Base-by-base conservation (phyloP, 2,888 invertebrate genomes). In the Oligia strigilis region DNA sequence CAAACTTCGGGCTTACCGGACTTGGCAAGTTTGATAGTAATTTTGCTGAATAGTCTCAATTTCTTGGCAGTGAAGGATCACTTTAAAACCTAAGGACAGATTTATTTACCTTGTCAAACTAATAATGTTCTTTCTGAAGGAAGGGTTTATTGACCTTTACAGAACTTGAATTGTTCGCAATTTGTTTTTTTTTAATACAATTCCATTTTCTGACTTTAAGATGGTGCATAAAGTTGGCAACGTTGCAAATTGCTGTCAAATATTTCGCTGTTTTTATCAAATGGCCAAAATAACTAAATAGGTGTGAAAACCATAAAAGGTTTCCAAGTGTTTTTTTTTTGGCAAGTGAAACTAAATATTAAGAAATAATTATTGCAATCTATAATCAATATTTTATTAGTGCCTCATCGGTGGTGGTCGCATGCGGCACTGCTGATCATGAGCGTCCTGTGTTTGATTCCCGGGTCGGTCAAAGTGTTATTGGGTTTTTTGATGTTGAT, bases 21-120 rank as follows among this genome's bases (percentile, higher is more conserved):
- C 29, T 69, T 46, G 14, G 17, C 6, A 77, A 80, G 40, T 75
- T 80, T 72, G 29, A n/a, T 55, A 36, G 40, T 62, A 73, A 78
- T 72, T 69, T 69, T 67, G n/a, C n/a, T 46, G 40, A 62, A 67
- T 60, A 52, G 58, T 46, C n/a, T 67, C 40, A 55, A 40, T 58
- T 52, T 78, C 23, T n/a, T 43, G 19, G 40, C 58, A 62, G 29
- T 43, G n/a, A 62, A 29, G 17, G 29, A n/a, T 40, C 40, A 4
- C 23, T 72, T 81, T 52, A 40, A 36, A 72, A 62, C 14, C 19
- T 14, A 14, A 36, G 23, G 6, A 36, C 1, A 52, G 60, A 19
- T 46, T 55, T 60, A 62, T 62, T 83, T 23, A 9, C 11, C 19
- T 17, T 17, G 8, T 8, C 11, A n/a, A 75, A 49, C 29, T 66